Evolutionary conservation across 1,140 invertebrate genomes (phyloP), one percentile per base, ranked within the genome.

Genomic region (Micrasema longulum): DNA sequence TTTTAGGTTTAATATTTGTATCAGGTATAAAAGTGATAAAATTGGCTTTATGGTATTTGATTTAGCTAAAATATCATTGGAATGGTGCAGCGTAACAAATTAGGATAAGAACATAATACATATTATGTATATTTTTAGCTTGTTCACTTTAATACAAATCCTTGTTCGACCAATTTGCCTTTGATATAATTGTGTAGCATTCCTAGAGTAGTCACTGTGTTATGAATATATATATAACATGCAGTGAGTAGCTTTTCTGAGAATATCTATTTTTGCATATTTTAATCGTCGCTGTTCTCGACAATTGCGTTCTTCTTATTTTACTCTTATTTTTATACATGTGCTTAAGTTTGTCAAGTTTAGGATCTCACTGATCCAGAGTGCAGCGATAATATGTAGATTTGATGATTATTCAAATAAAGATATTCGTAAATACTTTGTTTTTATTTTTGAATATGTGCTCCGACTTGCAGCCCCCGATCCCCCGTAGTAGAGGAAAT

Each of bases 81-180:
- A 67, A 76, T 66, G 74, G 74, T 76, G 74, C 74, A 72, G 66
- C 74, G 47, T 76, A 72, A 76, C 74, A 72, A 76, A 76, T 72
- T 76, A 76, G 71, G 63, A 69, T 72, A 69, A 72, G 69, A 60
- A 65, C 65, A 76, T 63, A 57, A 57, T 74, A n/a, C n/a, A n/a
- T n/a, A n/a, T n/a, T n/a, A 69, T 76, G 74, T 76, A 76, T 72
- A 76, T 76, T 72, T 71, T 76, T 76, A 76, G 74, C 74, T 76
- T 76, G 71, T 72, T 72, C 74, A 76, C 74, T 76, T 71, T 43
- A 72, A 75, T n/a, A 71, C 71, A 71, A 73, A 76, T 76, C 75
- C 72, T 71, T 65, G 71, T 76, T 76, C 72, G 75, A 76, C 75
- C 75, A 76, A 76, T 76, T 76, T 76, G 75, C 75, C 75, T 76